Evolutionary conservation across 2,797 vertebrate species (phyloP), one percentile per base, ranked within the genome.

Genomic region (Hippocampus kuda): DNA sequence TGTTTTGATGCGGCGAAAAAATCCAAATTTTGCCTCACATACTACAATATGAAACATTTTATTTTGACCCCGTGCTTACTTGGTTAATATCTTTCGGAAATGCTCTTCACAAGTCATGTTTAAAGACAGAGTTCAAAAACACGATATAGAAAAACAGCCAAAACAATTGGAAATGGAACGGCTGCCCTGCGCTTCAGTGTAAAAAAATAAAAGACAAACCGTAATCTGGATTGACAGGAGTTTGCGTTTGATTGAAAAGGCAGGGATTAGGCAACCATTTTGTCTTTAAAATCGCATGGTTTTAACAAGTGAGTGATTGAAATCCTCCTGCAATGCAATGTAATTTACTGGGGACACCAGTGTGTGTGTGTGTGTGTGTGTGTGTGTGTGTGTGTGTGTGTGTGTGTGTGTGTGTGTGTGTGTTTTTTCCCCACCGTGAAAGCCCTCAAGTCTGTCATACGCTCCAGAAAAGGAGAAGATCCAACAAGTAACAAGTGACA

Each of bases 161-260:
- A 44, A 65, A 46, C 63, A 26, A 65, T 64, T 46, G 20, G 4
- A 1, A 65, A 9, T 3, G 9, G 27, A 18, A 18, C 2, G 44
- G 12, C 63, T 65, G 15, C 20, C 44, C 24, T 54, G 12, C 15
- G 48, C 22, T 12, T 67, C 53, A 56, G 60, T 3, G 7, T 30
- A 3, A 79, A 81, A 73, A 79, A 75, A 38, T 7, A 81, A 70
- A 85, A 83, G 84, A 84, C 72, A 82, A 78, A 16, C 65, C 65
- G 62, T 89, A 88, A 91, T 90, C 84, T 85, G 84, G 83, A 86
- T 78, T 81, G 81, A 81, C 78, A 78, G 70, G 79, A 85, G 72
- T 80, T 78, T 77, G 72, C 22, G 3, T 16, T 51, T 80, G 83
- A 90, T 88, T 89, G 83, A 65, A 86, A 70, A 70, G 62, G 66